Base-by-base conservation (phyloP, 2,888 invertebrate species). In the Cacoxenus indagator region DNA sequence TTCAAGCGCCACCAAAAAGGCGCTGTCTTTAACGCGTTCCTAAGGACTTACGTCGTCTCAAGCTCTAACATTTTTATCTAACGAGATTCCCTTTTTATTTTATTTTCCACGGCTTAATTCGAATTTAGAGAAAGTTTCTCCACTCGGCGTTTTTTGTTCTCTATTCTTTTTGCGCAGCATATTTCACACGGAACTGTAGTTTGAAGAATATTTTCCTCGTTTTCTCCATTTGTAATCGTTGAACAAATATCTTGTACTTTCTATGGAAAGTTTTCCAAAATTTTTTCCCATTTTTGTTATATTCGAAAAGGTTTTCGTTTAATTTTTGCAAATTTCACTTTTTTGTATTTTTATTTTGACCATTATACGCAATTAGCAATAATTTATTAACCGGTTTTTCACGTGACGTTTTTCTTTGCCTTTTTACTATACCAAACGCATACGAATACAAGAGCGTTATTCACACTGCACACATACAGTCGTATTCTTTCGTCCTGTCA, bases 301-400 rank as follows among this genome's bases (percentile, higher is more conserved):
- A 3, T 27, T 70, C 59, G 17, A 43, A 19, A 55, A 54, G 65
- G 54, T 54, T 27, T 67, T 69, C 37, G 57, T 24, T 62, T 45
- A 24, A 11, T 27, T 48, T 73, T 69, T 61, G 27, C 62, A 67
- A 75, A 73, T 68, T 73, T 57, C 26, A 65, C 24, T 6, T 54
- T 64, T 64, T 59, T 67, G 22, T 67, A 69, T 67, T 69, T 69
- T 76, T 67, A 68, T 74, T 68, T 74, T 75, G 68, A 71, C 70
- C 62, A 73, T 76, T 74, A 76, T 75, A 79, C 71, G 72, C 73
- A 79, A 82, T 78, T 82, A 76, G 76, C 82, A 83, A 81, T 82
- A 84, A 84, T 83, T 85, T 85, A 83, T 84, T 84, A 85, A 85
- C 85, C 85, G 85, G 85, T 85, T 86, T 79, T 83, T 77, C 78